Evolutionary conservation across 1,140 invertebrate genomes (phyloP).

Genomic region (Musca vetustissima): DNA sequence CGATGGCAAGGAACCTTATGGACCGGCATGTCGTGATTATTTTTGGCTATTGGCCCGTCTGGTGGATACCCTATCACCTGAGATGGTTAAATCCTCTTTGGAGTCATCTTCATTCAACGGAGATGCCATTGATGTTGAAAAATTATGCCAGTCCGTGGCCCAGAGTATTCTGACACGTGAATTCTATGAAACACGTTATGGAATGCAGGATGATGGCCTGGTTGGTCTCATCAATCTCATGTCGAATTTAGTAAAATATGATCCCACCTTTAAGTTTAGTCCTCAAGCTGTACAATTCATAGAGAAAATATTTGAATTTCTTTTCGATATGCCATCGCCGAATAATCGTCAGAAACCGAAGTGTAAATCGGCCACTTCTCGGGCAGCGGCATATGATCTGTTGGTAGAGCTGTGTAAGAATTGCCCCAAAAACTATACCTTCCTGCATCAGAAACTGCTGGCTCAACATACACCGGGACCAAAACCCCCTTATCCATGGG

Average conservation of each 20-base stretch:
- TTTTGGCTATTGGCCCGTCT: slow-evolving; percentile 89
- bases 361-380: slow-evolving; percentile 85
- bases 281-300: slow-evolving; percentile 75
- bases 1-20: slow-evolving; percentile 88
- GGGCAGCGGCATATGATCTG: slow-evolving; percentile 87
- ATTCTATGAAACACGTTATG: slow-evolving; percentile 77
- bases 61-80: slow-evolving; percentile 80
- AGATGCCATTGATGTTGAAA: slow-evolving; percentile 70
- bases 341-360: slow-evolving; percentile 83
- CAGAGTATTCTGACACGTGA: slow-evolving; percentile 75
- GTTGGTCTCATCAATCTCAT: slow-evolving; percentile 85
- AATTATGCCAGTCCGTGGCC: slow-evolving; percentile 73
- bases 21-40: slow-evolving; percentile 90
- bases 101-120: slow-evolving; percentile 50
- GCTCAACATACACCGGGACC: slow-evolving; percentile 83
- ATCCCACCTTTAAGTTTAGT: slow-evolving; percentile 80
- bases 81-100: slow-evolving; percentile 70
- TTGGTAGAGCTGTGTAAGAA: slow-evolving; percentile 84
- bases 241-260: slow-evolving; percentile 85
- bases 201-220: slow-evolving; percentile 86
- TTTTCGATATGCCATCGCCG: slow-evolving; percentile 88
- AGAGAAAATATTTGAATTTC: slow-evolving; percentile 78
- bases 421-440: slow-evolving; percentile 81
- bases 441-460: slow-evolving; percentile 79
- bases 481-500: slow-evolving; percentile 88